phyloP scores from a whole-genome alignment of 1,140 invertebrate species.

The Drosophila dunni region DNA sequence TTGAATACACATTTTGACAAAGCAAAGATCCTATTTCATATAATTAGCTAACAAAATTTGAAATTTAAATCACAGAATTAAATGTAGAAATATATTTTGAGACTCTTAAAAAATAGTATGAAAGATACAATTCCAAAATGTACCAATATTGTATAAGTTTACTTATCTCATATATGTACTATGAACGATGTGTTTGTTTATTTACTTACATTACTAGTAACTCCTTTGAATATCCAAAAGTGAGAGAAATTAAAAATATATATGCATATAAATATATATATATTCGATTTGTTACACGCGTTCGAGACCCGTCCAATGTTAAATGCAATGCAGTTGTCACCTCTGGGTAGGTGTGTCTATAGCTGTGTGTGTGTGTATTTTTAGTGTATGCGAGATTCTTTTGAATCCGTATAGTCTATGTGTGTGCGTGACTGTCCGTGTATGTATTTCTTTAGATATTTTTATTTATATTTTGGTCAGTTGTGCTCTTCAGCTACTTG shows the following conservation, averaged over 20 bases:
- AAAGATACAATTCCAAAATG: too few relatives aligned
- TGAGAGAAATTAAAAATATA: not conserved
- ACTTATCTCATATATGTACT: too few relatives aligned
- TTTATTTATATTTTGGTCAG: slow-evolving; percentile 53
- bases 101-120: too few relatives aligned
- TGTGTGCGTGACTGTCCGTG: not conserved
- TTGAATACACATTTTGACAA: not conserved
- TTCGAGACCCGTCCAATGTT: slow-evolving; percentile 31
- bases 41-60: not conserved
- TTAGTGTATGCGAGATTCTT: not conserved
- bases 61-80: not conserved
- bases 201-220: slow-evolving; percentile 29
- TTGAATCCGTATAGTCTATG: not conserved
- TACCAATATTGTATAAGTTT: too few relatives aligned
- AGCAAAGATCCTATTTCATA: not conserved
- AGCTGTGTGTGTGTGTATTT: slow-evolving; percentile 11
- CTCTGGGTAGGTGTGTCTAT: slow-evolving; percentile 1
- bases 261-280: slow-evolving; percentile 10
- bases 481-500: slow-evolving; percentile 63
- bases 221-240: slow-evolving; percentile 4
- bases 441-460: slow-evolving; percentile 37
- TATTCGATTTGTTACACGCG: slow-evolving; percentile 14
- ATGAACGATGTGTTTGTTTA: not conserved
- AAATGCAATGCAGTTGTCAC: slow-evolving; percentile 45
- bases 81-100: too few relatives aligned